phyloP scores from a whole-genome alignment of 2,797 vertebrate genomes.

The Lagodon rhomboides region DNA sequence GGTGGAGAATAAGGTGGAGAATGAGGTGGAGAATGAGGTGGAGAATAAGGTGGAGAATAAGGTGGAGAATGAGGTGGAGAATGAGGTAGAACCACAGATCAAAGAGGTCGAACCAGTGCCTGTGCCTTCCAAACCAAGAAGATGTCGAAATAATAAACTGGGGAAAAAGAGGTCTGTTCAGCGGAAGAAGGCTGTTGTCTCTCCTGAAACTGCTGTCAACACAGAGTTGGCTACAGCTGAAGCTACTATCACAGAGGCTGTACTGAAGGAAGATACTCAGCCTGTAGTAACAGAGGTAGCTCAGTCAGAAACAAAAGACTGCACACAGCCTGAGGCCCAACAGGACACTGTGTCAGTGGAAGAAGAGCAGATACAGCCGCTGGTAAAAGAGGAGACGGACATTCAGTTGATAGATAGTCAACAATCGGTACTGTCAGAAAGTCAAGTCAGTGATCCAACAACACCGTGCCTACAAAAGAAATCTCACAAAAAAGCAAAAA shows the following conservation, averaged over 20 bases:
- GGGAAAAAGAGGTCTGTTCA: constrained; percentile 67
- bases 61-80: constrained; percentile 17
- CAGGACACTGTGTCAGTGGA: constrained; percentile 59
- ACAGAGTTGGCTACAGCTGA: constrained; percentile 61
- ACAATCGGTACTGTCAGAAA: constrained; percentile 69
- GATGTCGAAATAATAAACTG: constrained; percentile 69
- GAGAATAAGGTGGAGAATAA: too few species aligned
- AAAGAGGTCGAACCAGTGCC: constrained; percentile 70
- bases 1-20: too few species aligned
- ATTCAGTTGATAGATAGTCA: constrained; percentile 73
- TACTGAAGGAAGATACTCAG: constrained; percentile 54
- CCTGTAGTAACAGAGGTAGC: constrained; percentile 47
- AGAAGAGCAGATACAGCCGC: constrained; percentile 62
- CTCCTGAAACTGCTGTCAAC: constrained; percentile 59
- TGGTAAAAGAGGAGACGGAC: constrained; percentile 79
- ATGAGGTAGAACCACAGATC: constrained; percentile 68
- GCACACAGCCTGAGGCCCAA: constrained; percentile 50
- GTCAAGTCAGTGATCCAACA: constrained; percentile 54
- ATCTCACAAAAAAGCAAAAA: constrained; percentile 78
- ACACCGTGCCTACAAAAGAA: constrained; percentile 45
- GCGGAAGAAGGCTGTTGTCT: constrained; percentile 73
- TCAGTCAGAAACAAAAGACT: constrained; percentile 53
- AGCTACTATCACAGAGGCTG: constrained; percentile 44
- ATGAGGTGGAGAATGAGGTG: too few species aligned
- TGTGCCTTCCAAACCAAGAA: constrained; percentile 78